These are phyloP conservation scores for Operophtera brumata DNA, from an alignment of 2,888 invertebrate species.

Conservation along the genomic window DNA sequence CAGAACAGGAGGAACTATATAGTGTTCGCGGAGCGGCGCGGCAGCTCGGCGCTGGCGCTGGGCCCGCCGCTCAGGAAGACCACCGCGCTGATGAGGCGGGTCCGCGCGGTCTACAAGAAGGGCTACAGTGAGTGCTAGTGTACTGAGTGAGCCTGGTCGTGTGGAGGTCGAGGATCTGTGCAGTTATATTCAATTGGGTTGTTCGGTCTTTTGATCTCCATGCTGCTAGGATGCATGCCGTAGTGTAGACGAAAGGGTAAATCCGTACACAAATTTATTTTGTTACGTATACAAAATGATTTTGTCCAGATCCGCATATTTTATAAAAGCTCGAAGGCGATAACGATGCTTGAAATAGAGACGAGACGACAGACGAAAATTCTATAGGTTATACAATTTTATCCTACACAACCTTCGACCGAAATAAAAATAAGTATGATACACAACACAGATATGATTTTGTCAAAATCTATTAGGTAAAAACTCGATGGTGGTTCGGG, in stretches of 20 bases:
- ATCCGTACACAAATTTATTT: background rate
- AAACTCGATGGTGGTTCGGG: slow-evolving; percentile 31
- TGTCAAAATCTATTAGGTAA: background rate
- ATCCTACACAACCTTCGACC: too few relatives aligned
- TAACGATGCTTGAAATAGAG: background rate
- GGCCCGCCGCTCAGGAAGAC: slow-evolving; percentile 73
- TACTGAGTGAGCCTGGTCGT: slow-evolving; percentile 37
- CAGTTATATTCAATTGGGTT: background rate
- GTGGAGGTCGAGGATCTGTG: slow-evolving; percentile 40
- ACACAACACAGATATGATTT: background rate
- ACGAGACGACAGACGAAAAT: too few relatives aligned
- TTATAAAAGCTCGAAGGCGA: background rate
- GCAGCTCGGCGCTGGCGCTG: slow-evolving; percentile 70
- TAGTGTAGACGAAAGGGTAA: background rate
- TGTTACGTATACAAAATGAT: background rate
- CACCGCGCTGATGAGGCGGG: slow-evolving; percentile 66
- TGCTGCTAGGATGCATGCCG: background rate
- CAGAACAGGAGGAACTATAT: slow-evolving; percentile 72
- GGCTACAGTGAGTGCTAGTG: slow-evolving; percentile 74
- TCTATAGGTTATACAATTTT: too few relatives aligned
- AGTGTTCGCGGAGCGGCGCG: slow-evolving; percentile 74
- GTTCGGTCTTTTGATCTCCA: background rate
- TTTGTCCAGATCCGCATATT: background rate
- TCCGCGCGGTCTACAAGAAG: slow-evolving; percentile 74
- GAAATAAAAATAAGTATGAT: too few relatives aligned